These are phyloP conservation scores for Molanna angustata DNA, from an alignment of 2,888 invertebrate species.

Conservation along the genomic window DNA sequence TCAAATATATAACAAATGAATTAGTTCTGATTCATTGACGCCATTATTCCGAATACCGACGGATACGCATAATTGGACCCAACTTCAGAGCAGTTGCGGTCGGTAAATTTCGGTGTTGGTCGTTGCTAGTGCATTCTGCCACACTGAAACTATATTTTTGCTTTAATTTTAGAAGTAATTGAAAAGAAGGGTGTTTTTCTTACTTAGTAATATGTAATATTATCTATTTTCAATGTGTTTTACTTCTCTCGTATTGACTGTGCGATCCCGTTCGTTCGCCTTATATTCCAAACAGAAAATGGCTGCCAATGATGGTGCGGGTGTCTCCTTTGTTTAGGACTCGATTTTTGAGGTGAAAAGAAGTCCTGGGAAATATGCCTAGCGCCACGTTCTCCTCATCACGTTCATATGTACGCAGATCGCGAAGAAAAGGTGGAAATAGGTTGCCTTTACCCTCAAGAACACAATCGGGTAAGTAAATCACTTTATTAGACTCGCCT, in stretches of 20 bases:
- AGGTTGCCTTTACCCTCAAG: constrained; percentile 79
- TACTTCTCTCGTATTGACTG: constrained; percentile 19
- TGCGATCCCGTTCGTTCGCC: constrained; percentile 29
- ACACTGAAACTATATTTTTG: constrained; percentile 25
- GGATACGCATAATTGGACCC: too few species aligned
- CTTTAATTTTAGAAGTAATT: constrained; percentile 16
- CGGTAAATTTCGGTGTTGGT: constrained; percentile 27
- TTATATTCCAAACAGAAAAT: constrained; percentile 66
- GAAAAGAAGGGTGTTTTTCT: constrained; percentile 9
- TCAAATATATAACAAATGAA: too few species aligned
- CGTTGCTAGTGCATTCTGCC: constrained; percentile 21
- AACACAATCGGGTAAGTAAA: constrained; percentile 79
- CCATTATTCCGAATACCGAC: too few species aligned
- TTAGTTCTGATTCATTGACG: too few species aligned
- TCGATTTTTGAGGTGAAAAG: constrained; percentile 54
- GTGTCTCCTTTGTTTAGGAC: constrained; percentile 80
- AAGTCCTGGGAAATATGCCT: constrained; percentile 75
- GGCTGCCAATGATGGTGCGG: constrained; percentile 77
- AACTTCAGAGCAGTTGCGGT: constrained; percentile 28
- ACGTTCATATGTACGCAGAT: constrained; percentile 88
- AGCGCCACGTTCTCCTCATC: constrained; percentile 93
- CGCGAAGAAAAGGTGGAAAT: constrained; percentile 88
- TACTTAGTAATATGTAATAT: constrained; percentile 15
- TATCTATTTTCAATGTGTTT: constrained; percentile 16
- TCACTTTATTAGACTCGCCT: too few species aligned